Percentiles rank a stretch among this genome's conserved stretches.
phyloP scores from a whole-genome alignment of 1,140 invertebrate species.

The Planococcus citri region DNA sequence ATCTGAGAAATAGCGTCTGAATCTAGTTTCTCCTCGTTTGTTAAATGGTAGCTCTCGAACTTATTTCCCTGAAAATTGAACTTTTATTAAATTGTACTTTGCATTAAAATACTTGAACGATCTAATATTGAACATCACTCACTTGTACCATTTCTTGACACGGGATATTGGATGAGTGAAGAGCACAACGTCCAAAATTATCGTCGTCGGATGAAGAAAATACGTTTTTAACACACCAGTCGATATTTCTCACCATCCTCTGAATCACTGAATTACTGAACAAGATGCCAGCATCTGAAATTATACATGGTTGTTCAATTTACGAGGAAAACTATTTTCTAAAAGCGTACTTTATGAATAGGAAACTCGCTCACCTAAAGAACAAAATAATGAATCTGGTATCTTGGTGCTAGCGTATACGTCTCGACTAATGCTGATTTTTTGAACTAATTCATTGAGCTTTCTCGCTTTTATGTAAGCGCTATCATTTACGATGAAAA shows the following conservation, averaged over 20 bases:
- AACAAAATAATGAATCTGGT: slow-evolving; percentile 45
- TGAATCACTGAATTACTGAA: slow-evolving; percentile 62
- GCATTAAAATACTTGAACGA: too few relatives aligned
- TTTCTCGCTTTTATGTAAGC: slow-evolving; percentile 63
- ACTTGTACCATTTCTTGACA: slow-evolving; percentile 38
- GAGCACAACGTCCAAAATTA: slow-evolving; percentile 69
- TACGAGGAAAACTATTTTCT: neutral
- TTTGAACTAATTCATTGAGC: slow-evolving; percentile 51
- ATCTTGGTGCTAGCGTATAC: slow-evolving; percentile 52
- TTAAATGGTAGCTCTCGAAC: neutral
- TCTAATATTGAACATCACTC: neutral
- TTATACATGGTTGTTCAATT: too few relatives aligned
- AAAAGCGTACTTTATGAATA: too few relatives aligned
- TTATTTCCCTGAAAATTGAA: neutral
- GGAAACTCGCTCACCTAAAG: slow-evolving; percentile 46
- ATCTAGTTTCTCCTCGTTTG: neutral
- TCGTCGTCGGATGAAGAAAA: slow-evolving; percentile 62
- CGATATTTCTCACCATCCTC: slow-evolving; percentile 55
- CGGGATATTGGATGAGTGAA: slow-evolving; percentile 49
- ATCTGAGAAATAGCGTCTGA: neutral
- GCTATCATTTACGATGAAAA: slow-evolving; percentile 69
- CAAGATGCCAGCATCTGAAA: slow-evolving; percentile 55
- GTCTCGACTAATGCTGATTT: slow-evolving; percentile 68
- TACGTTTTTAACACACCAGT: slow-evolving; percentile 74
- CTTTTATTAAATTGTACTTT: too few relatives aligned